A percentile compares a stretch with the other conserved stretches of the same genome.
phyloP scores from a whole-genome alignment of 2,113 vertebrate species.

The Psophia crepitans region DNA sequence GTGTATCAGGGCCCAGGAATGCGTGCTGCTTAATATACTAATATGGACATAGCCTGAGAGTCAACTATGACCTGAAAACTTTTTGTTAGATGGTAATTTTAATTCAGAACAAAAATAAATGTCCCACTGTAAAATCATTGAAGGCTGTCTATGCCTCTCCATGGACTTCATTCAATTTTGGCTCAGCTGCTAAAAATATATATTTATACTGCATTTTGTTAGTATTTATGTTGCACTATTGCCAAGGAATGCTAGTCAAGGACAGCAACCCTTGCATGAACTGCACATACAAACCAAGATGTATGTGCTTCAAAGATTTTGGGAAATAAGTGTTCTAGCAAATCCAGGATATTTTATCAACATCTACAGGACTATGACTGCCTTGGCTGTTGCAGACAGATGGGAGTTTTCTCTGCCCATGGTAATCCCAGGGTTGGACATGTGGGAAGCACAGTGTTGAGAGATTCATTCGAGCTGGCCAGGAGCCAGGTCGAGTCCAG shows the following conservation, averaged over 20 bases:
- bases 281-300: neutral
- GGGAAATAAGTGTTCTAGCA: neutral
- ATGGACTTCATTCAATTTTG: neutral
- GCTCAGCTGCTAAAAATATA: neutral
- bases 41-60: neutral
- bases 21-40: neutral
- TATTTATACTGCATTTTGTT: neutral
- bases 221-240: neutral
- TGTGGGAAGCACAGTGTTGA: constrained; percentile 2
- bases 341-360: neutral
- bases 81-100: neutral
- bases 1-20: constrained; percentile 5
- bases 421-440: neutral
- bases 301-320: neutral
- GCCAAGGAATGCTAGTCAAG: neutral
- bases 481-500: constrained; percentile 21
- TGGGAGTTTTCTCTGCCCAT: neutral
- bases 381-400: neutral
- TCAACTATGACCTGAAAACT: neutral
- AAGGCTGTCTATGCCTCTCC: neutral
- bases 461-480: constrained; percentile 35
- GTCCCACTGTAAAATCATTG: neutral
- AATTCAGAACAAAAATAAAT: neutral
- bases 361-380: neutral
- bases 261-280: neutral